These are phyloP conservation scores for Armadillidium nasatum DNA, from an alignment of 1,140 invertebrate species.

Conservation along the genomic window DNA sequence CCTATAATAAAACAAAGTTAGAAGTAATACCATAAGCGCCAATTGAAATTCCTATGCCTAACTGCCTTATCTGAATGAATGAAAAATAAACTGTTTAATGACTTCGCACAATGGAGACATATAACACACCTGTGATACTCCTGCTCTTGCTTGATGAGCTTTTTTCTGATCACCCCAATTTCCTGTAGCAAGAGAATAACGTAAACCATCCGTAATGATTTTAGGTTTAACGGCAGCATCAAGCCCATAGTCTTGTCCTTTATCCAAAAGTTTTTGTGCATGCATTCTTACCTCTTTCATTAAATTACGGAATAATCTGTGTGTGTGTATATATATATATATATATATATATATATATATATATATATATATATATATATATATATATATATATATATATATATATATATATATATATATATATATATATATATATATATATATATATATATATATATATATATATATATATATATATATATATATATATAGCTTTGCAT, in stretches of 20 bases:
- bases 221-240: slow-evolving; percentile 95
- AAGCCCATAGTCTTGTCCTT: slow-evolving; percentile 96
- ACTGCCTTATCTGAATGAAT: background rate
- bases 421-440: too few relatives aligned
- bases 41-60: background rate
- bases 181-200: slow-evolving; percentile 95
- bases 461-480: too few relatives aligned
- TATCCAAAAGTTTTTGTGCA: slow-evolving; percentile 97
- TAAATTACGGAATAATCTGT: slow-evolving; percentile 77
- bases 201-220: slow-evolving; percentile 95
- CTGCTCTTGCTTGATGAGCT: slow-evolving; percentile 93
- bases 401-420: too few relatives aligned
- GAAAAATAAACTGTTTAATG: too few relatives aligned
- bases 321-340: too few relatives aligned
- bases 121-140: slow-evolving; percentile 68
- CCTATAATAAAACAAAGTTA: slow-evolving; percentile 51
- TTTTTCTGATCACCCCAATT: slow-evolving; percentile 99
- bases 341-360: too few relatives aligned
- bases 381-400: too few relatives aligned
- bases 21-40: too few relatives aligned
- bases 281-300: slow-evolving; percentile 95
- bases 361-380: too few relatives aligned
- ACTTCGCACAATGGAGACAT: background rate
- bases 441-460: too few relatives aligned
- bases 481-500: too few relatives aligned